phyloP scores from a whole-genome alignment of 2,888 invertebrate genomes.

The Rotaria socialis region DNA sequence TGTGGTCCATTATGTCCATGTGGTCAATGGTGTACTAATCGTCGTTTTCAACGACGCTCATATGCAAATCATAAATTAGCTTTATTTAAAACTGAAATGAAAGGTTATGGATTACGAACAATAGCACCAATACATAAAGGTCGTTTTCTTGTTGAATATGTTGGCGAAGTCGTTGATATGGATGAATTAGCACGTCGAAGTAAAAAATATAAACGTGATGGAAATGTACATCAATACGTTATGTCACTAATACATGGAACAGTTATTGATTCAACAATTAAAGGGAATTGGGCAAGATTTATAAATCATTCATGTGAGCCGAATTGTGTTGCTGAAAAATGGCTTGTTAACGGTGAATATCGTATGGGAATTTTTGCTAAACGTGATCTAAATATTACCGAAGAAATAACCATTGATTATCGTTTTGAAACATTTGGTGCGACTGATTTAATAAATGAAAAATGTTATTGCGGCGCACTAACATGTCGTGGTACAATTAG shows the following conservation, averaged over 20 bases:
- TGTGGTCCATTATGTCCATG: conserved; percentile 84
- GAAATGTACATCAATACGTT: conserved; percentile 89
- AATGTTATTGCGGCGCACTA: conserved; percentile 45
- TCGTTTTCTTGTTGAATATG: conserved; percentile 93
- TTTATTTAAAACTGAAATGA: conserved; percentile 71
- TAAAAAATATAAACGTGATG: conserved; percentile 80
- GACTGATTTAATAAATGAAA: conserved; percentile 34
- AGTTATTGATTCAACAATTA: conserved; percentile 89
- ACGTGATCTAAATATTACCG: conserved; percentile 73
- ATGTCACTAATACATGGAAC: conserved; percentile 90
- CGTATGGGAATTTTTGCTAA: conserved; percentile 94
- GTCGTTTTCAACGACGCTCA: conserved; percentile 75
- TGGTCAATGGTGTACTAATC: conserved; percentile 84
- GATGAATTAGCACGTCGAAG: conserved; percentile 84
- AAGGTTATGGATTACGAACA: conserved; percentile 87
- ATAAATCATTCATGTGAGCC: conserved; percentile 99
- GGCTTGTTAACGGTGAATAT: conserved; percentile 68
- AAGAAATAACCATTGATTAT: conserved; percentile 97
- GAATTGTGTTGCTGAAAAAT: conserved; percentile 94
- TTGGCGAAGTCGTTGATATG: conserved; percentile 89
- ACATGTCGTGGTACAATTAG: conserved; percentile 41
- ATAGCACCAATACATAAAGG: conserved; percentile 70
- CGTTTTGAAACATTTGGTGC: conserved; percentile 92
- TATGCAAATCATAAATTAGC: conserved; percentile 67
- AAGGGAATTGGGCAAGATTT: conserved; percentile 91